Base-by-base conservation (phyloP, 2,113 vertebrate genomes). In the Amazona vittata region DNA sequence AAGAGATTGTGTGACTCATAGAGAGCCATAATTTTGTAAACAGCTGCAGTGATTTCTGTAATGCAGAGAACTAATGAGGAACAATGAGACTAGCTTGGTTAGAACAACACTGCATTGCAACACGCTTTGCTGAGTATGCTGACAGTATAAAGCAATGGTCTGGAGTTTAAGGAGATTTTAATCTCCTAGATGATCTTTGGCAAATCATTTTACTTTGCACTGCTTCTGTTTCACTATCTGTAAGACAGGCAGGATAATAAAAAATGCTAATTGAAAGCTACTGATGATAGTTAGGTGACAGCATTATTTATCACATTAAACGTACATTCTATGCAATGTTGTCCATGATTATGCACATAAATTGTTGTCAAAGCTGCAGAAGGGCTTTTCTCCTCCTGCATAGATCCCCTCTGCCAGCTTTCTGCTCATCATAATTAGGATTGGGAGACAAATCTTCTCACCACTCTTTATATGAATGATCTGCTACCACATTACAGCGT, bases 31-130 rank as follows among this genome's bases (percentile, higher is more conserved):
- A 68, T 63, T 88, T 46, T 81, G 47, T 69, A n/a, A 89, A 59
- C 43, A 94, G 69, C 37, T 87, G 90, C 79, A 49, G 17, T 49
- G 74, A 53, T 68, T 93, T 84, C 86, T 90, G 74, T 63, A 49
- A 44, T 41, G 74, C 7, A 29, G 74, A 83, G 59, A 73, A 37
- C 57, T 81, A 65, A 74, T 39, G 90, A 71, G 53, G 75, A 85
- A 5, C 0, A 0, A 43, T 68, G 83, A 81, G 37, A 15, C n/a
- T 63, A 26, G n/a, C n/a, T 49, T 35, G 37, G 37, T 78, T 69
- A 64, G 70, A 94, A 64, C 53, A 67, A 5, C 47, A 12, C 13
- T 20, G 52, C n/a, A 7, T 33, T 50, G 31, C n/a, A 41, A 47
- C 65, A 28, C 0, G 2, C 74, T 53, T 59, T 73, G 43, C 43